Evolutionary conservation across 2,113 vertebrate species (phyloP).

Genomic region (Tonatia bakeri): DNA sequence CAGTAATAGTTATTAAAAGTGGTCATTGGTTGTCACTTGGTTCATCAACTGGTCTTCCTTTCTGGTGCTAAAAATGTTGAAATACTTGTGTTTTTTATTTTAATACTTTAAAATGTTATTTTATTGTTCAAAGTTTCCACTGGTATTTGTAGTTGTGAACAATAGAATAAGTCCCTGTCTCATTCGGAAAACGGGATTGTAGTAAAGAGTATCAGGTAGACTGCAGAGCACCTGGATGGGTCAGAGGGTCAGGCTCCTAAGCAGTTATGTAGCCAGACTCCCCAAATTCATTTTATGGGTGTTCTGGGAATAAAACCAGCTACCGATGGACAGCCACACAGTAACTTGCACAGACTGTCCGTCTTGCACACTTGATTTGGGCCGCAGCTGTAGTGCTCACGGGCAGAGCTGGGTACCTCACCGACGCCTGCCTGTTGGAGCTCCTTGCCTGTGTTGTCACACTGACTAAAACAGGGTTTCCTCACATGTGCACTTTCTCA

Average conservation of each 20-base stretch:
- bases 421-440: background rate
- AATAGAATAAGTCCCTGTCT: background rate
- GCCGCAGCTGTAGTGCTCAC: accelerated
- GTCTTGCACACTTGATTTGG: accelerated
- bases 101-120: background rate
- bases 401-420: background rate
- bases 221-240: background rate
- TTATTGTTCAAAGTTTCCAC: background rate
- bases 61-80: background rate
- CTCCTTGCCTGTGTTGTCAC: background rate
- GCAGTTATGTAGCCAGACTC: background rate
- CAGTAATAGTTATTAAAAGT: background rate
- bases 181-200: background rate
- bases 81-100: background rate
- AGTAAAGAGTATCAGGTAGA: background rate
- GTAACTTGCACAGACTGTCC: background rate
- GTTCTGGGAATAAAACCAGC: background rate
- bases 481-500: background rate
- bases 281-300: background rate
- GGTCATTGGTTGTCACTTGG: background rate
- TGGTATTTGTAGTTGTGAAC: background rate
- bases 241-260: background rate
- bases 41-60: background rate
- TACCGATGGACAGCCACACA: background rate
- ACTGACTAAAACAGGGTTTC: background rate